phyloP scores from a whole-genome alignment of 1,140 invertebrate species.

The Reticulitermes speratus region DNA sequence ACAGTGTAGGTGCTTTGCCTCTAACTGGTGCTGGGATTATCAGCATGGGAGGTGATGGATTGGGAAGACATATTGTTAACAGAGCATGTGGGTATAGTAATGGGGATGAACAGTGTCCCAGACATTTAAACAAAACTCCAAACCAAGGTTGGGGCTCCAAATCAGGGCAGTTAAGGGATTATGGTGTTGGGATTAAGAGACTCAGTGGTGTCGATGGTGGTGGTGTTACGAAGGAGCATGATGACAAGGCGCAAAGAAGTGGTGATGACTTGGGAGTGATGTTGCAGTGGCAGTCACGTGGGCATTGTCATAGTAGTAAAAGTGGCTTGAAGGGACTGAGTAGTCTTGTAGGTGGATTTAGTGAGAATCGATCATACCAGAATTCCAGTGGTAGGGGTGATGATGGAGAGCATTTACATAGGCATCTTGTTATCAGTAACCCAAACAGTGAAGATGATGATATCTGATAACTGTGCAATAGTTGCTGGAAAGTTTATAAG shows the following conservation, averaged over 20 bases:
- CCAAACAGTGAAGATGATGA: slow-evolving; percentile 28
- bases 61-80: not conserved
- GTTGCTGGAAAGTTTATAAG: not conserved
- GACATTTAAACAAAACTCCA: not conserved
- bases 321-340: not conserved
- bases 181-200: not conserved
- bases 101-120: not conserved
- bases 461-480: not conserved
- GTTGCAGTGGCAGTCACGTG: not conserved
- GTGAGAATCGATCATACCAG: not conserved
- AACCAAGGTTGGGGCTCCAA: not conserved
- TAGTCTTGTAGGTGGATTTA: not conserved
- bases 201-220: not conserved
- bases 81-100: not conserved
- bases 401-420: slow-evolving; percentile 20
- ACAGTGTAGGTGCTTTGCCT: not conserved
- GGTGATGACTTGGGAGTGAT: not conserved
- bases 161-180: not conserved
- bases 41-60: slow-evolving; percentile 23
- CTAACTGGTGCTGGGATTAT: not conserved
- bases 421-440: slow-evolving; percentile 25
- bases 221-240: not conserved
- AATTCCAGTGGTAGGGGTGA: not conserved
- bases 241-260: not conserved
- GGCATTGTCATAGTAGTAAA: not conserved